A percentile compares a stretch with the other conserved stretches of the same genome.
Evolutionary conservation across 2,888 invertebrate species (phyloP).

Genomic region (Linnaemya tessellans): DNA sequence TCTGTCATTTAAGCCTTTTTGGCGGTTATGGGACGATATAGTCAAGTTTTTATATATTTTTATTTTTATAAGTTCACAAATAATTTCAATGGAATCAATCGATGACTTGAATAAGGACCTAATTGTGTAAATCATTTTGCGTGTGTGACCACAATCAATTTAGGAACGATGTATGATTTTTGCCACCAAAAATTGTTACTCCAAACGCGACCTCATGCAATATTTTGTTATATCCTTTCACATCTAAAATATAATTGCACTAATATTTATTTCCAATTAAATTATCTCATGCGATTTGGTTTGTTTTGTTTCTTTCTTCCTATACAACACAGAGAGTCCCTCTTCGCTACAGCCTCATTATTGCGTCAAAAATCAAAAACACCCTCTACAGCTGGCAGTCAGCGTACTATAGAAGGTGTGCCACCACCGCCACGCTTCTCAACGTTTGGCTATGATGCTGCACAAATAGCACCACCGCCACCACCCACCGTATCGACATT

Average conservation of each 20-base stretch:
- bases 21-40: no score
- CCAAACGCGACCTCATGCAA: neutral
- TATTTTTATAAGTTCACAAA: no score
- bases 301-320: slow-evolving; percentile 10
- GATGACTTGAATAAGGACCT: no score
- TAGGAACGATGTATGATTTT: no score
- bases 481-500: slow-evolving; percentile 75
- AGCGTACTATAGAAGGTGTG: slow-evolving; percentile 74
- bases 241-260: neutral
- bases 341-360: slow-evolving; percentile 79
- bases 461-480: slow-evolving; percentile 73
- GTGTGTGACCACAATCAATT: no score
- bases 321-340: slow-evolving; percentile 79
- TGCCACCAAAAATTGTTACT: neutral
- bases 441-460: slow-evolving; percentile 82
- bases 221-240: neutral
- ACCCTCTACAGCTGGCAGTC: slow-evolving; percentile 78
- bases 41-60: no score
- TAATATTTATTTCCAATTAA: slow-evolving; percentile 3
- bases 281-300: slow-evolving; percentile 22
- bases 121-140: no score
- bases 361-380: slow-evolving; percentile 82
- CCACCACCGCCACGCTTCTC: slow-evolving; percentile 81
- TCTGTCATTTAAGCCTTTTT: no score
- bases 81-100: no score